A percentile compares a stretch with the other conserved stretches of the same genome.
These are phyloP conservation scores for Semnornis frantzii DNA, from an alignment of 2,113 vertebrate genomes.

Conservation along the genomic window DNA sequence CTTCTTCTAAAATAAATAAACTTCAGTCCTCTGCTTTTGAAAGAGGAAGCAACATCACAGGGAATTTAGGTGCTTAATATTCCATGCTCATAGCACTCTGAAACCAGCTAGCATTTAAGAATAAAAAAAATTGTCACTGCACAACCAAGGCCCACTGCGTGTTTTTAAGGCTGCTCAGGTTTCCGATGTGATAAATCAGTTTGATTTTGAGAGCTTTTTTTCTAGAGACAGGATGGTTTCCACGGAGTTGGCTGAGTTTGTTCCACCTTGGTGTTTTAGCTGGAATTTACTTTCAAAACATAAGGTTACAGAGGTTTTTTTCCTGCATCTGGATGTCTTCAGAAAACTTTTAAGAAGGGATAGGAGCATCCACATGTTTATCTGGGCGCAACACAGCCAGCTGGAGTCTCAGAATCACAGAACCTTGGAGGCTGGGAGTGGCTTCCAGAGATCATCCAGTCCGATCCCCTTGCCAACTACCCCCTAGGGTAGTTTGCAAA, in stretches of 20 bases:
- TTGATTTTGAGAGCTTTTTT: not conserved
- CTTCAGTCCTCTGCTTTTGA: not conserved
- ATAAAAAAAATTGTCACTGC: not conserved
- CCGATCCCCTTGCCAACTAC: too few species aligned
- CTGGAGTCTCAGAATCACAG: not conserved
- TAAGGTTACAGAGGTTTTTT: not conserved
- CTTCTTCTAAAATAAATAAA: conserved; percentile 6
- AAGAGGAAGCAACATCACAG: not conserved
- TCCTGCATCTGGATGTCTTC: not conserved
- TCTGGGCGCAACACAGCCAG: not conserved
- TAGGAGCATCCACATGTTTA: not conserved
- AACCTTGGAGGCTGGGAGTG: too few species aligned
- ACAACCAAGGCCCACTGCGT: not conserved
- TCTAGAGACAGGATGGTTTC: not conserved
- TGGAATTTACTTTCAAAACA: not conserved
- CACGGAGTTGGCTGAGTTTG: not conserved
- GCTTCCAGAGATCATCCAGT: too few species aligned
- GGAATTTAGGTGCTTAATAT: conserved; percentile 4
- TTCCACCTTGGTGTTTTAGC: not conserved
- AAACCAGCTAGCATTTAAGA: not conserved
- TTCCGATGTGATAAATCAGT: not conserved
- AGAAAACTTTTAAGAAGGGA: not conserved
- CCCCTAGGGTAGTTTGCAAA: too few species aligned
- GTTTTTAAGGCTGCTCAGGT: not conserved
- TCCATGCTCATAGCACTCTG: not conserved